Conservation (phyloP, 2,113 vertebrate genomes). For the Pogonocichla stellata region DNA sequence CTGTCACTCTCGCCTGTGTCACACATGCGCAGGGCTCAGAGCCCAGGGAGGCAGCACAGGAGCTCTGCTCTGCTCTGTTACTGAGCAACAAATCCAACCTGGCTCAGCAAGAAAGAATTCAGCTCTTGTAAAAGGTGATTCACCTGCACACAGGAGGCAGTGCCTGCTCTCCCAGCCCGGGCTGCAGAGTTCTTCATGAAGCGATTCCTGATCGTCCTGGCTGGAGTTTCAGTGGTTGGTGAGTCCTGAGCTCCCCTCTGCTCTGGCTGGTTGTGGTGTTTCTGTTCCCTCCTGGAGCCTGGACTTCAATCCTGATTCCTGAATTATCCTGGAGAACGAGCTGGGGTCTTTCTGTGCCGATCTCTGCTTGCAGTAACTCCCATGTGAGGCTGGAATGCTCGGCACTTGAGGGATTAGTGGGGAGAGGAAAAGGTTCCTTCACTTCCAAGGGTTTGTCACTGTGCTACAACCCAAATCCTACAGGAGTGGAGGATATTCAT, state of each 20-base stretch:
- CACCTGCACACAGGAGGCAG: neutral
- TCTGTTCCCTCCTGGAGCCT: neutral
- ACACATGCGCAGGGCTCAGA: conserved; percentile 4
- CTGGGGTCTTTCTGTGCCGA: neutral
- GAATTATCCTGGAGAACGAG: neutral
- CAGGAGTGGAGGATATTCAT: neutral
- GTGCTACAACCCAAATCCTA: neutral
- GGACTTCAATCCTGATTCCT: neutral
- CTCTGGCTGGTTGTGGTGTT: rapidly evolving
- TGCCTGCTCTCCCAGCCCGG: neutral
- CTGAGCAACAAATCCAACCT: neutral
- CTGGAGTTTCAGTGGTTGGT: conserved; percentile 55
- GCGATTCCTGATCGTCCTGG: conserved; percentile 49
- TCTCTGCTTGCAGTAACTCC: neutral
- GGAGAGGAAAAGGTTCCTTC: neutral
- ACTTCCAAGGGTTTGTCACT: neutral
- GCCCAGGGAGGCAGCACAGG: neutral
- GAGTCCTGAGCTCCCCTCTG: conserved; percentile 43
- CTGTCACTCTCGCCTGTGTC: neutral
- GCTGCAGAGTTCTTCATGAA: conserved; percentile 53
- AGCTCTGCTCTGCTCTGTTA: neutral
- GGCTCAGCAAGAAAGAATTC: neutral
- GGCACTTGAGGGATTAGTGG: neutral
- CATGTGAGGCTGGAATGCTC: neutral
- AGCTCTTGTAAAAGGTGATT: neutral